Evolutionary conservation across 2,113 vertebrate species (phyloP).

Genomic region (Neopipo cinnamomea): DNA sequence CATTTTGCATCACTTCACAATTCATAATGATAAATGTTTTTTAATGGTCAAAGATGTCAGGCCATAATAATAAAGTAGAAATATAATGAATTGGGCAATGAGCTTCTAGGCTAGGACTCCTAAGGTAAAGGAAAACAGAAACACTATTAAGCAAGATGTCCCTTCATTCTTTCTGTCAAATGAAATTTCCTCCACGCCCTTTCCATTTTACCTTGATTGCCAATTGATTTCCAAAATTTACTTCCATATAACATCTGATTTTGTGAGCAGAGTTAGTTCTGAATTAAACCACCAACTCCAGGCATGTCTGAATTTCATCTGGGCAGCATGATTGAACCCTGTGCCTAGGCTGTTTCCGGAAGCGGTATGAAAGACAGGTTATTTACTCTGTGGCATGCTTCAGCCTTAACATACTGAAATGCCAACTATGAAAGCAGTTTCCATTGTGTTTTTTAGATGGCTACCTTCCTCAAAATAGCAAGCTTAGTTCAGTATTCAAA

Average conservation of each 20-base stretch:
- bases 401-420: not conserved
- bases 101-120: not conserved
- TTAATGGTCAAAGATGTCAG: not conserved
- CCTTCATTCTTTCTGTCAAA: not conserved
- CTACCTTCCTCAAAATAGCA: not conserved
- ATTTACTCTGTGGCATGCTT: not conserved
- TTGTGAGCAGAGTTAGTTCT: not conserved
- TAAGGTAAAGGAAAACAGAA: not conserved
- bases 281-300: not conserved
- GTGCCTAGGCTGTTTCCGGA: not conserved
- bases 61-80: not conserved
- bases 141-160: not conserved
- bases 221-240: not conserved
- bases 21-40: conserved; percentile 8
- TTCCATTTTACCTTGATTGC: not conserved
- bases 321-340: not conserved
- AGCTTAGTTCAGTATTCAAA: not conserved
- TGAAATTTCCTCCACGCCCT: not conserved
- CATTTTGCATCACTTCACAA: not conserved
- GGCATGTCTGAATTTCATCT: not conserved
- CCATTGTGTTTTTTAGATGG: not conserved
- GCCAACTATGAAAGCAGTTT: not conserved
- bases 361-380: rapidly evolving
- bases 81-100: not conserved
- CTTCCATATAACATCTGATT: not conserved